phyloP scores from a whole-genome alignment of 1,140 invertebrate species.

The Bombus picipes region DNA sequence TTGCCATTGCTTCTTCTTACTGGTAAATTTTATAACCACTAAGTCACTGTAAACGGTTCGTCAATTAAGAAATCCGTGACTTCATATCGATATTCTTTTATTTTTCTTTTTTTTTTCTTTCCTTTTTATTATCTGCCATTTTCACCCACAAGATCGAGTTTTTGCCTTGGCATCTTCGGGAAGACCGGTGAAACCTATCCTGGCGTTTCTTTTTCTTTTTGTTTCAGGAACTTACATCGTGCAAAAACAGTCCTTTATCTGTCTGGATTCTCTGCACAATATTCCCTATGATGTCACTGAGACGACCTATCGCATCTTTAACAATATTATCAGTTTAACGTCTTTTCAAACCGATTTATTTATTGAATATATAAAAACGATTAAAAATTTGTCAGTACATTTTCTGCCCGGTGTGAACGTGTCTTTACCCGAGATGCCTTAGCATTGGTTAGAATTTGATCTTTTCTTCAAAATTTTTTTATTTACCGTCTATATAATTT shows the following conservation, averaged over 20 bases:
- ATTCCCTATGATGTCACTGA: conserved; percentile 75
- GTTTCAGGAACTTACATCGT: conserved; percentile 81
- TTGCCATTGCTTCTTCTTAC: conserved; percentile 70
- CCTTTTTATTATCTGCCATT: conserved; percentile 13
- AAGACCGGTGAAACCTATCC: conserved; percentile 69
- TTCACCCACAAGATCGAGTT: conserved; percentile 38
- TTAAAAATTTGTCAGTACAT: conserved; percentile 72
- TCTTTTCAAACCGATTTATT: conserved; percentile 73
- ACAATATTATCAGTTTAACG: conserved; percentile 70
- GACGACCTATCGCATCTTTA: conserved; percentile 76
- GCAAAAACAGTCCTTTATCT: conserved; percentile 77
- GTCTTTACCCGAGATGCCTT: conserved; percentile 69
- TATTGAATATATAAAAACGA: conserved; percentile 72
- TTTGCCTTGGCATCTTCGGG: conserved; percentile 46
- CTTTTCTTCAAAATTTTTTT: neutral
- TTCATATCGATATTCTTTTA: conserved; percentile 32
- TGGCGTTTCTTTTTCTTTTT: conserved; percentile 77
- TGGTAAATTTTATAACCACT: conserved; percentile 70
- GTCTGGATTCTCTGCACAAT: conserved; percentile 78
- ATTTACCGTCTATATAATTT: neutral
- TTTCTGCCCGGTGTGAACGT: conserved; percentile 71
- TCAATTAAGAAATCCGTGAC: conserved; percentile 27
- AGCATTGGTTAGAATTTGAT: conserved; percentile 72
- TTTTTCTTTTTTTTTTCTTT: neutral
- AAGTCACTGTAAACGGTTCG: neutral